phyloP scores from a whole-genome alignment of 2,797 vertebrate species.

The Sus cebifrons region DNA sequence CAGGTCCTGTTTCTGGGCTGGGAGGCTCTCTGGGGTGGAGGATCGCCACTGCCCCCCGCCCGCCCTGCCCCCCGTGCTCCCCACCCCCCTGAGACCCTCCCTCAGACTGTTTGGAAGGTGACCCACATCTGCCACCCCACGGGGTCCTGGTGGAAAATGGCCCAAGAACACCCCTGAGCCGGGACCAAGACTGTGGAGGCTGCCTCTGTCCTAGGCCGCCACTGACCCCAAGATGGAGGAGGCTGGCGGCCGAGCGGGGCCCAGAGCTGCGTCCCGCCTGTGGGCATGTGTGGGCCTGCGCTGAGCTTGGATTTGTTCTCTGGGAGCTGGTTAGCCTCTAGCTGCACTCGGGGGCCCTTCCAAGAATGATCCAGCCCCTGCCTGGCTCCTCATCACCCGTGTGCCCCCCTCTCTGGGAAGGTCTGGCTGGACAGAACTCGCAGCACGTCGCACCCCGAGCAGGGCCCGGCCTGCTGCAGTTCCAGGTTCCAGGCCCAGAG shows the following conservation, averaged over 20 bases:
- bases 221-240: background rate
- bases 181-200: background rate
- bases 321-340: background rate
- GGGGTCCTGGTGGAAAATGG: background rate
- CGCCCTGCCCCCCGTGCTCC: too few species aligned
- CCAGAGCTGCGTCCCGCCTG: background rate
- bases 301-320: background rate
- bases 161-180: background rate
- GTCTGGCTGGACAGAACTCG: background rate
- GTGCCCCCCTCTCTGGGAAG: background rate
- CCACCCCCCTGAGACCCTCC: background rate
- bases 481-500: background rate
- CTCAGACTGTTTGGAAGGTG: background rate
- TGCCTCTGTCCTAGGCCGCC: background rate
- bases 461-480: background rate
- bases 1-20: background rate
- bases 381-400: background rate
- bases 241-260: background rate
- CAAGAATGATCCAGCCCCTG: background rate
- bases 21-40: background rate
- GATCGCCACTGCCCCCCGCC: too few species aligned
- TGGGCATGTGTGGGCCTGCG: too few species aligned
- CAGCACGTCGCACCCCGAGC: background rate
- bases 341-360: background rate
- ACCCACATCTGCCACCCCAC: background rate